Evolutionary conservation across 2,888 invertebrate species (phyloP), one percentile per base, ranked within the genome.

Genomic region (Drosophila neotestacea): DNA sequence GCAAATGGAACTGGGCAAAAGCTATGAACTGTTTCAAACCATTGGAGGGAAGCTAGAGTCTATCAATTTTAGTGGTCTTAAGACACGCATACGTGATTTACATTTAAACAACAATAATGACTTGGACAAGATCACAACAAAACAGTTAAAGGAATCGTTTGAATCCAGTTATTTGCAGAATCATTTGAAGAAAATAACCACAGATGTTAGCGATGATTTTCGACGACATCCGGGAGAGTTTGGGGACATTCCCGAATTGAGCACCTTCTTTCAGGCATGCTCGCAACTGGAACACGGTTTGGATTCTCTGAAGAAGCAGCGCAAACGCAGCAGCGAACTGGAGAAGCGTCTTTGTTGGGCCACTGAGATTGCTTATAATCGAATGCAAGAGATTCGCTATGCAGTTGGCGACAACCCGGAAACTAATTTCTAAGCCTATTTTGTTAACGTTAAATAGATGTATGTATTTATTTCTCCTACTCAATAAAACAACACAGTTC

Each of bases 181-280:
- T 50, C 76, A 85, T 5, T 56, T 92, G 13, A 70, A 83, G 13
- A 87, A 86, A 7, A 60, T 92, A 4, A 90, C 91, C 0, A 51
- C 75, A 11, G 77, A 90, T 41, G 88, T 91, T 48, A 76, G 81
- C 11, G 58, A 77, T 4, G 89, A 83, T 34, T 91, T 92, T 60
- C 83, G 88, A 0, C 82, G 87, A 4, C 91, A 92, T 78, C 88
- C 92, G 1, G 92, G 92, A 0, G 92, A 92, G 48, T 92, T 92
- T 58, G 91, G 89, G 0, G 89, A 91, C 32, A 92, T 92, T 46
- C 92, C 92, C 0, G 92, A 92, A 59, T 42, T 92, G 47, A 91
- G 91, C 62, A 78, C 75, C 0, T 92, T 92, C 62, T 91, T 91
- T 48, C 81, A 86, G 50, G 85, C 91, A 0, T 92, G 92, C 59